Evolutionary conservation across 2,888 invertebrate species (phyloP).

Genomic region (Eumacrocentrus americanus): DNA sequence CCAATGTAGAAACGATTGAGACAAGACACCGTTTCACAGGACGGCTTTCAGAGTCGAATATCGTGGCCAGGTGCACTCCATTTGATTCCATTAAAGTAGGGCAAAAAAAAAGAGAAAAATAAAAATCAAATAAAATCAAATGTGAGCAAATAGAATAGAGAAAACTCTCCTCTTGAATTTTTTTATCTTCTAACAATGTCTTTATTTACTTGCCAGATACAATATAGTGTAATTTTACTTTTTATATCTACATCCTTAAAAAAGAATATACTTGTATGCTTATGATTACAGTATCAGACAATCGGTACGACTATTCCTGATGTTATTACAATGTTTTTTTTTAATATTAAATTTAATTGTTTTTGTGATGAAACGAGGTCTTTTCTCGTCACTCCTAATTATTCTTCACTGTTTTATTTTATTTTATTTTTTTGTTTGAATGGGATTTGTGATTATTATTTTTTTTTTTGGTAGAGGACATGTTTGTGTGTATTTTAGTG

Average conservation of each 20-base stretch:
- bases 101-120: constrained; percentile 1
- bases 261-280: constrained; percentile 43
- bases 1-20: constrained; percentile 10
- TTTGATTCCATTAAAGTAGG: constrained; percentile 16
- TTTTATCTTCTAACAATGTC: constrained; percentile 42
- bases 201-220: constrained; percentile 42
- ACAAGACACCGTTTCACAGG: constrained; percentile 1
- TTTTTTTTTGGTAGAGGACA: too few species aligned
- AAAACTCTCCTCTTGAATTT: constrained; percentile 5
- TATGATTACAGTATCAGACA: constrained; percentile 37
- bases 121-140: constrained; percentile 13
- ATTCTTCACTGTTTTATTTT: neutral
- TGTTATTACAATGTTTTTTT: constrained; percentile 19
- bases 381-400: constrained; percentile 4
- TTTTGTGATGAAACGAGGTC: constrained; percentile 18
- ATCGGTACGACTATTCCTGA: constrained; percentile 28
- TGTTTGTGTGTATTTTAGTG: too few species aligned
- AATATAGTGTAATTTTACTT: constrained; percentile 37
- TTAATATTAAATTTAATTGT: too few species aligned
- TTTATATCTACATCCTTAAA: constrained; percentile 44
- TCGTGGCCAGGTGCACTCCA: constrained; percentile 5
- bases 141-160: constrained; percentile 1
- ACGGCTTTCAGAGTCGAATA: constrained; percentile 13
- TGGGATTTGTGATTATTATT: neutral
- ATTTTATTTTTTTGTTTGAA: neutral